Base-by-base conservation (phyloP, 1,140 invertebrate genomes). In the Formica selysi region DNA sequence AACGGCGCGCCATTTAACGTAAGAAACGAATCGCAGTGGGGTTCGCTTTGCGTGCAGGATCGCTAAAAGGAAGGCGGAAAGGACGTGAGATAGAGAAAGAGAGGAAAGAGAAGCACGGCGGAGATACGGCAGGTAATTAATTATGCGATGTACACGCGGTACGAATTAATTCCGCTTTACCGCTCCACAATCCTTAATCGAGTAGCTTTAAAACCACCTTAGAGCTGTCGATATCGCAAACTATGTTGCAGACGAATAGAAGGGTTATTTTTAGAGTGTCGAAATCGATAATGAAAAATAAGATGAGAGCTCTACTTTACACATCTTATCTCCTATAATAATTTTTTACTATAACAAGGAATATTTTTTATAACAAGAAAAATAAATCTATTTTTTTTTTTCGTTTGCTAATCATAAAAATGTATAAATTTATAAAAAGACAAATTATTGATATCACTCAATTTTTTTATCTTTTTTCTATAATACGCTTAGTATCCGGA, bases 1-100 rank as follows among this genome's bases (percentile, higher is more conserved):
- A 83, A 83, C 73, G 79, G 79, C 79, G 79, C 68, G 38, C 79
- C 54, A 29, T 74, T 83, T 83, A 83, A 83, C 79, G 79, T 61
- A 83, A 83, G 79, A 83, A 83, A 74, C 79, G 68, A 83, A 83
- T 83, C 79, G 79, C 13, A 61, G 26, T 38, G 48, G 57, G 79
- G 71, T 61, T 54, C 79, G 57, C 68, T 83, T 83, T 83, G 79
- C 79, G 79, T 83, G 79, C 70, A 41, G 51, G n/a, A 22, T 74
- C 51, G 38, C 26, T 61, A 57, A 83, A 38, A 80, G 78, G 36
- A 44, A n/a, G 36, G 22, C 22, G 51, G 19, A 41, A 59, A 67
- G 51, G 41, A 68, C 22, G 51, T 10, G 7, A 59, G 36, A 41
- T 51, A 16, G 26, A 32, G 10, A 57, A 22, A 70, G 36, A 59